Percentiles rank a stretch among this genome's conserved stretches.
These are phyloP conservation scores for Ormyrus pomaceus DNA, from an alignment of 2,888 invertebrate species.

Conservation along the genomic window DNA sequence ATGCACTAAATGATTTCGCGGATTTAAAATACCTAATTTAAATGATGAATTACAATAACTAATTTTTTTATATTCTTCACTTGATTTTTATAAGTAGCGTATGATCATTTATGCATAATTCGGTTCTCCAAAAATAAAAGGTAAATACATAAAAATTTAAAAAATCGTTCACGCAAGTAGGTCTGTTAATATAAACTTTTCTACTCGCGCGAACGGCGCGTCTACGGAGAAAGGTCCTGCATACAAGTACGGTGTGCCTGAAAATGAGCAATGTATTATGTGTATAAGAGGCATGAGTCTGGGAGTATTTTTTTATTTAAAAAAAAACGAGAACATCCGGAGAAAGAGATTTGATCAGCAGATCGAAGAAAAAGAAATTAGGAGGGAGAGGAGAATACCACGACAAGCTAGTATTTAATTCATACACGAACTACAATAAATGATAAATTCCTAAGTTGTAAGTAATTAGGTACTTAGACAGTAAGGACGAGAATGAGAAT, in stretches of 20 bases:
- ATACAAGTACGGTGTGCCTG: conserved; percentile 52
- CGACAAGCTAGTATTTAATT: conserved; percentile 69
- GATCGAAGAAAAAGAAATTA: conserved; percentile 52
- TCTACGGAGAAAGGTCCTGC: conserved; percentile 29
- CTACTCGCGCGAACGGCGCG: conserved; percentile 3
- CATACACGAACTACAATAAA: conserved; percentile 66
- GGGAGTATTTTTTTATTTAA: conserved; percentile 53
- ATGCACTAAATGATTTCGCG: conserved; percentile 26
- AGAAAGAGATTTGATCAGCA: too few relatives aligned
- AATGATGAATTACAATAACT: too few relatives aligned
- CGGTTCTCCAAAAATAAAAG: neutral
- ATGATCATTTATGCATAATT: conserved; percentile 33
- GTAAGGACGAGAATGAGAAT: conserved; percentile 60
- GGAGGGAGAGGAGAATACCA: conserved; percentile 55
- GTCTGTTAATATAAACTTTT: neutral
- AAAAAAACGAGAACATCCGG: neutral
- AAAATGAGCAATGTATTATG: conserved; percentile 50
- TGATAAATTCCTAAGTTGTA: conserved; percentile 70
- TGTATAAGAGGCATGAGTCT: conserved; percentile 51
- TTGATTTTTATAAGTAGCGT: too few relatives aligned
- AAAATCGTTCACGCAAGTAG: conserved; percentile 19
- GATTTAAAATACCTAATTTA: neutral
- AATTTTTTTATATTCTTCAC: too few relatives aligned
- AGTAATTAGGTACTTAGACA: conserved; percentile 67
- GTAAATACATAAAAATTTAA: neutral